These are phyloP conservation scores for Leptatherina wallacei DNA, from an alignment of 2,797 vertebrate genomes.

Conservation along the genomic window DNA sequence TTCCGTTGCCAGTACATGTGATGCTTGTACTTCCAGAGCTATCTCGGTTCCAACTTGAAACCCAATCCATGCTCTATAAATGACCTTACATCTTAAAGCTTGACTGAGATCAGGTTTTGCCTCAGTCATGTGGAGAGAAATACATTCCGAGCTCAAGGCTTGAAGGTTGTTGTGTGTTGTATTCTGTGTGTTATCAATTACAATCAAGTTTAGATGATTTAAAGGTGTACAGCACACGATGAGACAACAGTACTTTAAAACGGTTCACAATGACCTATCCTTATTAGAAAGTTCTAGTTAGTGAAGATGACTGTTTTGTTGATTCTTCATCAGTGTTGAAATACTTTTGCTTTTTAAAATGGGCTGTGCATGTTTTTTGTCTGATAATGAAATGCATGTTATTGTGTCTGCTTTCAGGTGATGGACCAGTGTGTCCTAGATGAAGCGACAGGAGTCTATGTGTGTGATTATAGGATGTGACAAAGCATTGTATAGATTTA, in stretches of 20 bases:
- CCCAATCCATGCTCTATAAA: constrained; percentile 74
- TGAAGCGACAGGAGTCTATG: constrained; percentile 37
- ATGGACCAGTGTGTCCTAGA: constrained; percentile 8
- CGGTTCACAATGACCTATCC: not conserved
- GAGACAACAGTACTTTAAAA: not conserved
- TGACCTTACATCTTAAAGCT: constrained; percentile 64
- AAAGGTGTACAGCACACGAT: not conserved
- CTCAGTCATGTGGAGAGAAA: constrained; percentile 12
- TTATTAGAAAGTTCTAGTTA: not conserved
- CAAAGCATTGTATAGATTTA: constrained; percentile 54
- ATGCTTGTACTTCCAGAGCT: constrained; percentile 70
- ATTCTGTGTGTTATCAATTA: not conserved
- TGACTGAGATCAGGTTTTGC: constrained; percentile 32
- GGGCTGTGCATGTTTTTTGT: not conserved
- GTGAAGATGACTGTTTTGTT: not conserved
- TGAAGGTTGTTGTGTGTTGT: constrained; percentile 3
- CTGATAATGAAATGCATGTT: constrained; percentile 11
- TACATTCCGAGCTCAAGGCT: not conserved
- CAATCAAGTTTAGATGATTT: not conserved
- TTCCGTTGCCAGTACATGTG: constrained; percentile 75
- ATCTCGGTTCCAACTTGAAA: constrained; percentile 77
- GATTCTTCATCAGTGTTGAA: not conserved
- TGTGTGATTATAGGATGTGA: constrained; percentile 27
- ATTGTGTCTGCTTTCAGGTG: not conserved
- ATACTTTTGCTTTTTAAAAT: not conserved